phyloP scores from a whole-genome alignment of 1,140 invertebrate genomes.

The Drosophila nikananu region DNA sequence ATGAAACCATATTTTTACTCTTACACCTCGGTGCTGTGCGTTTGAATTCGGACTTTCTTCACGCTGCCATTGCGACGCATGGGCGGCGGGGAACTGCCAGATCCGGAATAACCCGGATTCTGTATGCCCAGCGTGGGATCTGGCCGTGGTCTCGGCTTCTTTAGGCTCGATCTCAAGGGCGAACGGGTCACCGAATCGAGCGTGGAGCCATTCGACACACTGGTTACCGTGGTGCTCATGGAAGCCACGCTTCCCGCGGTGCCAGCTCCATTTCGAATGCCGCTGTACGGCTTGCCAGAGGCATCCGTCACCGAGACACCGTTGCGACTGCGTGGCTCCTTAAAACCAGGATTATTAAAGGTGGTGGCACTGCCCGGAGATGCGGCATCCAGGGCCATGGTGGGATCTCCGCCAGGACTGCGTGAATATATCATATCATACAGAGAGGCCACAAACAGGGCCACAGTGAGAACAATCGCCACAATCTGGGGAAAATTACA shows the following conservation, averaged over 20 bases:
- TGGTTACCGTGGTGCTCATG: constrained; percentile 91
- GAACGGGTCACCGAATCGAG: constrained; percentile 89
- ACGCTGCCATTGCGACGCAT: constrained; percentile 92
- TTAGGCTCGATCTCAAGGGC: constrained; percentile 92
- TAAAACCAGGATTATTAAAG: constrained; percentile 93
- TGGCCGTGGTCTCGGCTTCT: constrained; percentile 89
- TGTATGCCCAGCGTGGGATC: constrained; percentile 91
- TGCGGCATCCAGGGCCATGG: constrained; percentile 87
- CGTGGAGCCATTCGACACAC: constrained; percentile 88
- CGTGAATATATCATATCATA: constrained; percentile 91
- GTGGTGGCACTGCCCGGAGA: constrained; percentile 88
- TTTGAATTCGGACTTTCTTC: constrained; percentile 95
- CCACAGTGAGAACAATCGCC: constrained; percentile 90
- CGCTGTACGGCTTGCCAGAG: constrained; percentile 92
- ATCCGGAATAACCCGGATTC: constrained; percentile 91
- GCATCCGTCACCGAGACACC: constrained; percentile 93
- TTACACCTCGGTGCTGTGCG: constrained; percentile 93
- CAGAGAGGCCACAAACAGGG: constrained; percentile 90
- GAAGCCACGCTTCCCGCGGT: constrained; percentile 90
- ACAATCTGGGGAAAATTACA: constrained; percentile 88
- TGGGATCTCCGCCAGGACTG: constrained; percentile 91
- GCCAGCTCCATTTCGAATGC: constrained; percentile 88
- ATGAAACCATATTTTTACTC: constrained; percentile 15
- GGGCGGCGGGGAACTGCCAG: constrained; percentile 91
- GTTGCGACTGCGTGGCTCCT: constrained; percentile 89